Base-by-base conservation (phyloP, 2,113 vertebrate species). In the Melanostigma gelatinosum region DNA sequence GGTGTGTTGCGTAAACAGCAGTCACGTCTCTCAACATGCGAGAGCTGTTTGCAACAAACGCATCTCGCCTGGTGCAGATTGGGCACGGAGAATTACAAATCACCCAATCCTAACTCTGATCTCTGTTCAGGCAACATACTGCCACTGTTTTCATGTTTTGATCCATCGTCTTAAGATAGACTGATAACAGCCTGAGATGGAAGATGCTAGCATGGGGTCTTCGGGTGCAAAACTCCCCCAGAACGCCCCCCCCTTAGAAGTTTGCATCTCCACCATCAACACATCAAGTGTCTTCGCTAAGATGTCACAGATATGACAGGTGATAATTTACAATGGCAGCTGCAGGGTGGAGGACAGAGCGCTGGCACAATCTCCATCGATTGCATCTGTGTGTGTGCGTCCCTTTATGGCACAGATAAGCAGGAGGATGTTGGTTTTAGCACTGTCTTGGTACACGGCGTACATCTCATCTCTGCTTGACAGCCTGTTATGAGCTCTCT, bases 111-210 rank as follows among this genome's bases (percentile, higher is more conserved):
- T 6, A 66, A 75, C 73, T 86, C 64, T 80, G 85, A 95, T 94
- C 92, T 94, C 85, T 64, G 81, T 83, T 92, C 83, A 84, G 87
- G 74, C 79, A 63, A 78, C 84, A 79, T 55, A 61, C 86, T 76
- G 72, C 50, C 60, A 77, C 83, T 70, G 73, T 84, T 89, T 77
- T 82, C 80, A 84, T 85, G 82, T 85, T 91, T 87, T 92, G 74
- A 94, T 93, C 91, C 61, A 27, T 74, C 87, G 55, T 93, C 87
- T 92, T 85, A 83, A 92, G 91, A 93, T 92, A 32, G 77, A 61
- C 54, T 7, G 94, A 95, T 95, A 93, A 91, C 20, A 16, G 76
- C 54, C 70, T 77, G 73, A 76, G 82, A 77, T 78, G 42, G 36
- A 71, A 60, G 64, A 78, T 2, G 65, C 20, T 27, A 42, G 52